Conservation (phyloP, 2,888 invertebrate species). For the Tethea ocularis region DNA sequence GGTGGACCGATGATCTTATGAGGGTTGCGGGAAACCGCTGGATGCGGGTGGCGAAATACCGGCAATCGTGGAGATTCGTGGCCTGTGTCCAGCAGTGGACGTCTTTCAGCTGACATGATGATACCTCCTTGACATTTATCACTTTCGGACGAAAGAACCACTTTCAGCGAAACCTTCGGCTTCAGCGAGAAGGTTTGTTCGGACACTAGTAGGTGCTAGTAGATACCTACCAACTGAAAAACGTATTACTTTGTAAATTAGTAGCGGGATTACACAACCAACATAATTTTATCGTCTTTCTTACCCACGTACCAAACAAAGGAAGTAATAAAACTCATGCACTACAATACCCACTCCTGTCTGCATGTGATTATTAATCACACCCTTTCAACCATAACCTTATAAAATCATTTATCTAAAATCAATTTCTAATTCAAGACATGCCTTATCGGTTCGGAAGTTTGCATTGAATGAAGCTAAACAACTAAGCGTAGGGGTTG, state of each 20-base stretch:
- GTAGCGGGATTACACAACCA: no score
- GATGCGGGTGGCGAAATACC: no score
- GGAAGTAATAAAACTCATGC: background rate
- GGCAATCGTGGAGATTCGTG: no score
- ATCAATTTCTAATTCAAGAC: slow-evolving; percentile 61
- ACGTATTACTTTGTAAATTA: background rate
- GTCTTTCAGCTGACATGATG: no score
- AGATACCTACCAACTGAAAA: background rate
- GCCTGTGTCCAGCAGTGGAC: no score
- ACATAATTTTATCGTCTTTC: background rate
- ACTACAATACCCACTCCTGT: background rate
- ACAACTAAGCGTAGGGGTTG: slow-evolving; percentile 40
- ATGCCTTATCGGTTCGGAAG: slow-evolving; percentile 42
- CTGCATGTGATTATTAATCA: background rate
- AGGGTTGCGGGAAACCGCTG: no score
- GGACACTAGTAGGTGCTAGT: no score
- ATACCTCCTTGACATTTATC: no score
- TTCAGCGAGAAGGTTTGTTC: no score
- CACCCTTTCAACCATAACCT: background rate
- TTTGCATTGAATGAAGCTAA: slow-evolving; percentile 53
- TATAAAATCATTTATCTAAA: slow-evolving; percentile 48
- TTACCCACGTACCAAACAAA: background rate
- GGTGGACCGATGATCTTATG: no score
- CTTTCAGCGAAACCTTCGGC: no score
- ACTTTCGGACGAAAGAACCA: no score